These are phyloP conservation scores for Cottoperca gobio DNA, from an alignment of 2,797 vertebrate genomes.

Conservation along the genomic window DNA sequence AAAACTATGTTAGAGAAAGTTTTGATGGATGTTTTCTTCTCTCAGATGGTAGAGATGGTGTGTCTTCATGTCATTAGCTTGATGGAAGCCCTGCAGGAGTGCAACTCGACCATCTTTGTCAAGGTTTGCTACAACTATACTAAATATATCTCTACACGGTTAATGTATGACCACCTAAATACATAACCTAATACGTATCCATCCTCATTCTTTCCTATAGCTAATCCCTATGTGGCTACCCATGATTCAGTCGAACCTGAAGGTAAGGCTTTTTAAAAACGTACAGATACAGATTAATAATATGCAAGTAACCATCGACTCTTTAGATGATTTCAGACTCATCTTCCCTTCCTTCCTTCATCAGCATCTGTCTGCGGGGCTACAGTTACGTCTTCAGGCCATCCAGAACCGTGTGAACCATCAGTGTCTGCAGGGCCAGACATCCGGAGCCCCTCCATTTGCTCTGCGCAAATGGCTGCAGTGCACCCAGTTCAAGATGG, in stretches of 20 bases:
- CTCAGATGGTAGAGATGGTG: slow-evolving; percentile 99
- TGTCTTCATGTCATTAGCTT: slow-evolving; percentile 98
- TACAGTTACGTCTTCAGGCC: slow-evolving; percentile 97
- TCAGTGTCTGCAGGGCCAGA: slow-evolving; percentile 91
- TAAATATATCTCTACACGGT: not conserved
- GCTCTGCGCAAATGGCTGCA: slow-evolving; percentile 98
- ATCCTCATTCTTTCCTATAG: slow-evolving; percentile 75
- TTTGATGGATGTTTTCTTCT: slow-evolving; percentile 6
- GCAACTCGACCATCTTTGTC: slow-evolving; percentile 99
- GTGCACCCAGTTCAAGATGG: slow-evolving; percentile 99
- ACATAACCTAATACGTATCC: not conserved
- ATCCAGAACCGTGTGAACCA: slow-evolving; percentile 98
- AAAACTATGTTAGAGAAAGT: not conserved
- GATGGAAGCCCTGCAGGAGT: slow-evolving; percentile 99
- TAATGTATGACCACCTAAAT: not conserved
- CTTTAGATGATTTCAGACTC: not conserved
- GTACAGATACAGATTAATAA: slow-evolving; percentile 4
- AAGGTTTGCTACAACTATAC: slow-evolving; percentile 87
- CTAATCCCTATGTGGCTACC: slow-evolving; percentile 99
- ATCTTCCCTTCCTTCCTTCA: not conserved
- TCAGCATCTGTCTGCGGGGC: slow-evolving; percentile 96
- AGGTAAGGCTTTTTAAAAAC: slow-evolving; percentile 84
- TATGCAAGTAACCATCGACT: not conserved
- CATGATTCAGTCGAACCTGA: slow-evolving; percentile 98
- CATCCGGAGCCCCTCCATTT: slow-evolving; percentile 86